These are phyloP conservation scores for Chelonus formosanus DNA, from an alignment of 2,888 invertebrate species.

Conservation along the genomic window DNA sequence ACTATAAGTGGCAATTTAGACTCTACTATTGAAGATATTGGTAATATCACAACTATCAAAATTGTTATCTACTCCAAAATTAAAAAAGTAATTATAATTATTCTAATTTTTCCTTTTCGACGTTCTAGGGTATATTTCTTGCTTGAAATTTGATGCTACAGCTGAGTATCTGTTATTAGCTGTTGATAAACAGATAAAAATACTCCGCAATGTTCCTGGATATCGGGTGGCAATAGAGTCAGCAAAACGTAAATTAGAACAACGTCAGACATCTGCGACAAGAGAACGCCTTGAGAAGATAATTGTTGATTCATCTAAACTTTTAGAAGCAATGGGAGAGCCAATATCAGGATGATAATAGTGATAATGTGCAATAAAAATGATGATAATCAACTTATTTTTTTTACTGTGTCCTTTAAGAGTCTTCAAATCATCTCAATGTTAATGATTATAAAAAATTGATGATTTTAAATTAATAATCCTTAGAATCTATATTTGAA, in stretches of 20 bases:
- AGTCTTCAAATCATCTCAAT: not conserved
- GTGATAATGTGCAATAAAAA: constrained; percentile 5
- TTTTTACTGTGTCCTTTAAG: not conserved
- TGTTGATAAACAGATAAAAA: constrained; percentile 79
- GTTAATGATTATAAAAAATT: not conserved
- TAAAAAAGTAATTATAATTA: too few species aligned
- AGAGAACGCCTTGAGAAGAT: constrained; percentile 78
- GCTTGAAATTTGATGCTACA: constrained; percentile 78
- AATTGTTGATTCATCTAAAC: constrained; percentile 70
- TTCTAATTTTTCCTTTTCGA: too few species aligned
- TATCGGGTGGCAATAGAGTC: constrained; percentile 67
- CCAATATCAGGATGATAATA: constrained; percentile 45
- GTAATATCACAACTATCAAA: constrained; percentile 2
- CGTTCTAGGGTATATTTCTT: constrained; percentile 72
- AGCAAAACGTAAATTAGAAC: constrained; percentile 67
- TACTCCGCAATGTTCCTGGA: constrained; percentile 83
- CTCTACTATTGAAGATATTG: constrained; percentile 73
- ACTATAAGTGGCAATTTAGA: constrained; percentile 71
- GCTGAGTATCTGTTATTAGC: constrained; percentile 78
- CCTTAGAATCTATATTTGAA: too few species aligned
- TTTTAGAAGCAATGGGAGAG: constrained; percentile 58
- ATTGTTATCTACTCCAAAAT: too few species aligned
- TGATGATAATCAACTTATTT: not conserved
- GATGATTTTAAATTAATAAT: too few species aligned
- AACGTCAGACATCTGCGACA: constrained; percentile 76